Evolutionary conservation across 1,140 invertebrate species (phyloP), one percentile per base, ranked within the genome.

Genomic region (Drosophila tsacasi): DNA sequence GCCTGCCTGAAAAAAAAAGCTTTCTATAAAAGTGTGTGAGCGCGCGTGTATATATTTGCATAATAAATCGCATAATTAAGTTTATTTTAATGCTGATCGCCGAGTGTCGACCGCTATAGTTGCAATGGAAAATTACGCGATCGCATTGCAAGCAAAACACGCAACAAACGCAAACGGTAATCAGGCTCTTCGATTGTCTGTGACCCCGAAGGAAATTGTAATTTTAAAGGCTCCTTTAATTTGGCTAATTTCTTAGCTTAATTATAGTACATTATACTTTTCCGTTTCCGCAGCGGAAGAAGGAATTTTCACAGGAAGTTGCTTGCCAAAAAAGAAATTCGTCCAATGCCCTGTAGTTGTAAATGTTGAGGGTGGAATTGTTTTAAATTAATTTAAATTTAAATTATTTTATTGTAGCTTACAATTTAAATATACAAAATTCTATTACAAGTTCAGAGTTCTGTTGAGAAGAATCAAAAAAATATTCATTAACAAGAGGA

Each of bases 41-140:
- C 39, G 63, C 39, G 32, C 62, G 49, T 74, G 60, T 62, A 39
- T 69, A 65, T 80, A 75, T 90, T 84, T 87, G 82, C 81, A 89
- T 90, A 90, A 90, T 89, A 79, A 85, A 81, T 81, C 84, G 84
- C 84, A 89, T 89, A 90, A 89, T 89, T 89, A 90, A 89, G 76
- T 83, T 79, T 85, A 54, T 82, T 81, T 65, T 74, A 74, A 74
- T 74, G 71, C 44, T 74, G 71, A 73, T 73, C 68, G 46, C 10
- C 55, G 44, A 71, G 42, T 58, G 35, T 9, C 27, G 66, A 50
- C 42, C 44, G 46, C 55, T 61, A 37, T 73, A 73, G 71, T 72
- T 79, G 68, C 67, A 79, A 61, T 79, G 77, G 77, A 79, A 79
- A 79, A 80, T 80, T 79, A 79, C 77, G 68, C 76, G 49, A 42